Base-by-base conservation (phyloP, 2,797 vertebrate genomes). In the Petrocephalus sullivani region DNA sequence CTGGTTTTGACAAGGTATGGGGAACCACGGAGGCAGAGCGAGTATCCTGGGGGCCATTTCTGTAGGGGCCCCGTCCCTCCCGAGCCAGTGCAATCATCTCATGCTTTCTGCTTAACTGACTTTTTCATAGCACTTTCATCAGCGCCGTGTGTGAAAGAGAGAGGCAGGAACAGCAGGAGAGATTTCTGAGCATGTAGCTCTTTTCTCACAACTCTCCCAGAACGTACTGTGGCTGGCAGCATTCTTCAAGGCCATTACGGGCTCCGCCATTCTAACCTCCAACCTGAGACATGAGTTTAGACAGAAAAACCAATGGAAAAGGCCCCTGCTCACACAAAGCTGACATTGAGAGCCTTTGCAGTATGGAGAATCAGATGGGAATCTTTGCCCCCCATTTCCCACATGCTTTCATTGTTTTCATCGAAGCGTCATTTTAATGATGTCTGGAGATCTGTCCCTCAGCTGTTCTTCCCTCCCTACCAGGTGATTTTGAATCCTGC, bases 81-180 rank as follows among this genome's bases (percentile, higher is more conserved):
- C n/a, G 21, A 53, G 51, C 46, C 23, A 12, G 81, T 83, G 81
- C 81, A 54, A 53, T 51, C 46, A 83, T 83, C 71, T 41, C 71
- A 78, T 46, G 41, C 71, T 41, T 78, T 78, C 71, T 78, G 71
- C 33, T 78, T 46, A 78, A 46, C 71, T 78, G 71, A 49, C 16
- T 78, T 78, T 78, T 78, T 78, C 71, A 78, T 46, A 78, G 71
- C 71, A 41, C 41, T 41, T 78, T 46, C 71, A 78, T 46, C 64
- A 71, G 64, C 1, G 64, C 64, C 33, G 64, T 4, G 10, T 71
- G 33, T 71, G 64, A 28, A 37, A 33, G 64, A 33, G 64, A 28
- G 64, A 37, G 64, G 64, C 1, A 4, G 64, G 61, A 28, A 23
- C 64, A 37, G 28, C 64, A 37, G 64, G 64, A 71, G 64, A 71